phyloP scores from a whole-genome alignment of 2,113 vertebrate species.

The Alethe castanea region DNA sequence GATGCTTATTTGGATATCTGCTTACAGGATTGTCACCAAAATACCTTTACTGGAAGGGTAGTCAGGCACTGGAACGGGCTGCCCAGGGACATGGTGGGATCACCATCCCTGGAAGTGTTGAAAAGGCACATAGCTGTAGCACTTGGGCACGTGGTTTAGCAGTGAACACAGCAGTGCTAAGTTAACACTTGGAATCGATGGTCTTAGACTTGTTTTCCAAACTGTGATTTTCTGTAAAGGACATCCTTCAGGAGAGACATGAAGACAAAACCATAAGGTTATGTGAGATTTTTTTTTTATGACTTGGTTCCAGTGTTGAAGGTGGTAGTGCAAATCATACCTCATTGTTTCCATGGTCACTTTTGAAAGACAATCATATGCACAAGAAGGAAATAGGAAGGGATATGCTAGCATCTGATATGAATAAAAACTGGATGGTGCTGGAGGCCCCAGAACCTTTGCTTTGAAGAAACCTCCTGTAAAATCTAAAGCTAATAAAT shows the following conservation, averaged over 20 bases:
- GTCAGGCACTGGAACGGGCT: background rate
- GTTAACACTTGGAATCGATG: rapidly evolving
- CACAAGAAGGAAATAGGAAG: background rate
- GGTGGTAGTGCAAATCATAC: background rate
- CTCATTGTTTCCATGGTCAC: background rate
- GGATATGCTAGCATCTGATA: background rate
- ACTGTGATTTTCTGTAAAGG: background rate
- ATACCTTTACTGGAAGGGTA: background rate
- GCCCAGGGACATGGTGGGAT: background rate
- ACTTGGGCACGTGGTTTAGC: background rate
- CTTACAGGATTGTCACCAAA: background rate
- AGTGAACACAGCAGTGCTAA: background rate
- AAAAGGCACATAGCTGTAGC: background rate
- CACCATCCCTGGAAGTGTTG: background rate
- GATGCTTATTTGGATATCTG: background rate
- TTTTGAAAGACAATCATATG: background rate
- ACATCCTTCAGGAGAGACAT: background rate
- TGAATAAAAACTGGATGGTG: background rate
- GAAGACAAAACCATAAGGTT: background rate
- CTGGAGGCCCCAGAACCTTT: background rate
- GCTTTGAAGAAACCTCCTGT: background rate
- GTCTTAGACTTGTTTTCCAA: background rate
- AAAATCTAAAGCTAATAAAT: background rate
- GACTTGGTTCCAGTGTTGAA: background rate
- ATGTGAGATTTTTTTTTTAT: background rate